Evolutionary conservation across 2,113 vertebrate species (phyloP), one percentile per base, ranked within the genome.

Genomic region (Coptodon bakossiorum): DNA sequence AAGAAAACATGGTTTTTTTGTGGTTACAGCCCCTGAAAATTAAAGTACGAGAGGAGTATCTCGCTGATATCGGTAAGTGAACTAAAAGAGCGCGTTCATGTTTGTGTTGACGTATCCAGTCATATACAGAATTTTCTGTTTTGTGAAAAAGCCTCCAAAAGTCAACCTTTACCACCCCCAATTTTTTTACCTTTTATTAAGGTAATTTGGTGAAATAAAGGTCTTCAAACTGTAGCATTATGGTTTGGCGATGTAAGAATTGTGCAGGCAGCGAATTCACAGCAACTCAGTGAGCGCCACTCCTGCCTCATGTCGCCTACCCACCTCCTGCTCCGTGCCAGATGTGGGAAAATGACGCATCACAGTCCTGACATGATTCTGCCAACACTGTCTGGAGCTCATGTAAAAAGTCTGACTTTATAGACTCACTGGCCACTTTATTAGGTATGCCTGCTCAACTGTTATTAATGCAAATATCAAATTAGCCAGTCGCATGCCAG

Each of bases 21-120:
- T 48, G 34, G 54, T 34, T 80, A 0, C 66, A 99, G 98, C 97
- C 98, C 0, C 94, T 99, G 40, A 97, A 97, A 89, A 98, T 99
- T 90, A 97, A 97, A 93, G 95, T 98, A 3, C 92, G 97, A 3
- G 98, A 98, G 38, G 96, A 97, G 85, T 91, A 97, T 29, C 96
- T 98, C 85, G 88, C 93, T 4, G 98, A 99, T 86, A 97, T 98
- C 0, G 98, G 98, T 99, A 94, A 97, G 97, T 80, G 40, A 8
- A 17, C 19, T n/a, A 9, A 38, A 40, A 38, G 22, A 10, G 0
- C 0, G 0, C 7, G 38, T 45, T 9, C 13, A 16, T 73, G 8
- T 45, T 4, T 48, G 13, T 45, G n/a, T 10, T 9, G 13, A 16
- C 27, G 40, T 4, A 6, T 45, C 24, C 16, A 50, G 4, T 3